Evolutionary conservation across 2,888 invertebrate genomes (phyloP).

Genomic region (Orthosia gothica): DNA sequence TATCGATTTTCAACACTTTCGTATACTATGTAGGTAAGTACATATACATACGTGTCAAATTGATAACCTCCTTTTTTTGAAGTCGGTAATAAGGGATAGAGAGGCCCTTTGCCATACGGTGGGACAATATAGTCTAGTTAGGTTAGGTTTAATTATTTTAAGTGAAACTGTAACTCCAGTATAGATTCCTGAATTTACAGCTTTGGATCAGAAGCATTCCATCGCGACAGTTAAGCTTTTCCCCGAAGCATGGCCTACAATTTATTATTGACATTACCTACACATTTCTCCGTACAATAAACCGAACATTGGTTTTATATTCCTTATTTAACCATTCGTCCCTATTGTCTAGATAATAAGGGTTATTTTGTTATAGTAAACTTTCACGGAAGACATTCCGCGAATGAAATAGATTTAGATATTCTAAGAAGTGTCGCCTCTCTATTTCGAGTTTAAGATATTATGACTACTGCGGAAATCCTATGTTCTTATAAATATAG

Average conservation of each 20-base stretch:
- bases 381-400: slow-evolving; percentile 81
- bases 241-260: slow-evolving; percentile 70
- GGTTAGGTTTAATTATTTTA: neutral
- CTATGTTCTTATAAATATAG: slow-evolving; percentile 45
- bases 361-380: slow-evolving; percentile 50
- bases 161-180: neutral
- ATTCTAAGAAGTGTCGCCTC: slow-evolving; percentile 78
- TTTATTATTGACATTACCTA: slow-evolving; percentile 74
- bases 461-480: slow-evolving; percentile 53
- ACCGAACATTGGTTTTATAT: slow-evolving; percentile 67
- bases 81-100: too few relatives aligned
- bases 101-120: too few relatives aligned
- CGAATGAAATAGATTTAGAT: slow-evolving; percentile 78
- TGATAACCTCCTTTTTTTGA: too few relatives aligned
- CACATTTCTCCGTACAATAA: slow-evolving; percentile 74
- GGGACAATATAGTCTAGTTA: too few relatives aligned
- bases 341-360: slow-evolving; percentile 35
- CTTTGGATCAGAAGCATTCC: slow-evolving; percentile 53
- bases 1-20: too few relatives aligned
- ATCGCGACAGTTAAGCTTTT: slow-evolving; percentile 30
- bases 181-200: slow-evolving; percentile 18
- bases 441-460: slow-evolving; percentile 66
- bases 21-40: too few relatives aligned
- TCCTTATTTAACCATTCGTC: slow-evolving; percentile 63
- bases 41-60: too few relatives aligned